phyloP scores from a whole-genome alignment of 37 sponge, comb jelly and placozoan species.

The Diacarnus erythraeanus region DNA sequence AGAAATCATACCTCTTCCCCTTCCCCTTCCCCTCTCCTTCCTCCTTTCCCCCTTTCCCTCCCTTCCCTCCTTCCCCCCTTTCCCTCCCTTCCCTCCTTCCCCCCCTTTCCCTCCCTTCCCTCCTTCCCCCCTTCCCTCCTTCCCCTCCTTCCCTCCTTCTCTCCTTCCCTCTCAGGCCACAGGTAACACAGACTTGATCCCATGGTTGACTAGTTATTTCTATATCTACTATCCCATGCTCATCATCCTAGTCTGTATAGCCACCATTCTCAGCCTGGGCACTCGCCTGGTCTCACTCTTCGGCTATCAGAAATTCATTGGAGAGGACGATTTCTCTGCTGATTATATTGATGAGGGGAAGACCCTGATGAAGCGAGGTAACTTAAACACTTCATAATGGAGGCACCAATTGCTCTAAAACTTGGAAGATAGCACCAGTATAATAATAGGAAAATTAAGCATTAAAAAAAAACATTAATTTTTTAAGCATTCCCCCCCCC shows the following conservation, averaged over 20 bases:
- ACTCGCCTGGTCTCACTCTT: constrained; percentile 68
- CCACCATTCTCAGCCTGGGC: constrained; percentile 83
- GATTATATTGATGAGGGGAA: constrained; percentile 95
- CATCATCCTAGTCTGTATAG: constrained; percentile 81
- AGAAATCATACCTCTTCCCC: not conserved
- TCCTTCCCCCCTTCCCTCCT: not conserved
- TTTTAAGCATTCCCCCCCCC: too few relatives aligned
- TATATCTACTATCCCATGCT: constrained; percentile 90
- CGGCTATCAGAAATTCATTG: constrained; percentile 90
- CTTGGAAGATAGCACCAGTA: too few relatives aligned
- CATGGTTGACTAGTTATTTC: constrained; percentile 80
- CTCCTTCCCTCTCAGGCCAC: constrained; percentile 50
- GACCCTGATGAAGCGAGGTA: constrained; percentile 83
- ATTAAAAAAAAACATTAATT: too few relatives aligned
- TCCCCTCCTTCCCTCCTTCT: not conserved
- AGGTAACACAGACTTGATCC: constrained; percentile 76
- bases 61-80: not conserved
- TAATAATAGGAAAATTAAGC: too few relatives aligned
- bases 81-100: not conserved
- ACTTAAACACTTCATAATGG: not conserved
- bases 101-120: not conserved
- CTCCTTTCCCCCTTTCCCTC: not conserved
- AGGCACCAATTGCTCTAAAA: too few relatives aligned
- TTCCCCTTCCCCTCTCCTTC: not conserved
- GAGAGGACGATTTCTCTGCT: constrained; percentile 87